Evolutionary conservation across 2,113 vertebrate genomes (phyloP), one percentile per base, ranked within the genome.

Genomic region (Malurus elegans): DNA sequence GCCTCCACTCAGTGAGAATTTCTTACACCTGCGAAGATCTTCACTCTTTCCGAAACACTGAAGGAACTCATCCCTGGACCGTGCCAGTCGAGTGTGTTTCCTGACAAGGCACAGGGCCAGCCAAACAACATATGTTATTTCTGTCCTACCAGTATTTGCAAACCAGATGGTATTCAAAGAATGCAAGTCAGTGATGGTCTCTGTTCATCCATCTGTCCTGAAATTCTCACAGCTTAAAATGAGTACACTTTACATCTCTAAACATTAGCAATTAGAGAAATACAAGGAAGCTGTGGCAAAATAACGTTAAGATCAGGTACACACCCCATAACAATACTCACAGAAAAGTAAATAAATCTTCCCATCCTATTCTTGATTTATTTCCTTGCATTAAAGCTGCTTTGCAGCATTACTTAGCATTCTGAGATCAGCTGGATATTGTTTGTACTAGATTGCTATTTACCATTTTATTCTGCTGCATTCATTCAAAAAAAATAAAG

Each of bases 121-220:
- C 54, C 58, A 95, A 87, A 74, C 54, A 93, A 76, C 89, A 71
- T 79, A 90, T 45, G 81, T 31, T 92, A 44, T 32, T 93, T 50
- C 56, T 84, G 50, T 65, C 64, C 64, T 95, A 29, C 48, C 81
- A 53, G 44, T 44, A 50, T 81, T 76, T 92, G 57, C 71, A 84
- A 92, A 80, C 54, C 95, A 96, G 94, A 83, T 94, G 89, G 87
- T 31, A 82, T 36, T 70, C 71, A 94, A 79, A 90, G 79, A 90
- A 94, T 21, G 67, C 61, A 86, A 88, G 51, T 61, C 57, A 90
- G 71, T 54, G 57, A 58, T 61, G 61, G 54, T 90, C 69, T 54
- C 86, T 88, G 50, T 44, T 92, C 36, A n/a, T 45, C 60, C 90
- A 88, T 86, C 82, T 94, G 87, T 81, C 40, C 53, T 42, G 40